Evolutionary conservation across 2,888 invertebrate species (phyloP).

Genomic region (Pocota personata): DNA sequence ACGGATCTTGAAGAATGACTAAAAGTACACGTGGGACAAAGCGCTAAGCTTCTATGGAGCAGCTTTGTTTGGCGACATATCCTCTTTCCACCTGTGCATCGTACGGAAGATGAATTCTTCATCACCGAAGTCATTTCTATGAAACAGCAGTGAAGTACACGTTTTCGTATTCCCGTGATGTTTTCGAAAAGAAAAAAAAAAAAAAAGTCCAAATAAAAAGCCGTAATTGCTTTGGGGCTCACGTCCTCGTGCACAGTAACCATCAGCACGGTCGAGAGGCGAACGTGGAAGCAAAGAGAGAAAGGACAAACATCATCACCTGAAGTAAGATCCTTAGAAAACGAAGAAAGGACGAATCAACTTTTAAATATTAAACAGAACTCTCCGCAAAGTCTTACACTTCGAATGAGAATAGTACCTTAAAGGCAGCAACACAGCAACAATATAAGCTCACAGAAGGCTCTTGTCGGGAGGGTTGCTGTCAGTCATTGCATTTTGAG

Average conservation of each 20-base stretch:
- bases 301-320: constrained; percentile 68
- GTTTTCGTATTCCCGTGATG: constrained; percentile 47
- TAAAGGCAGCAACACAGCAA: not conserved
- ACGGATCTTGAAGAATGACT: constrained; percentile 52
- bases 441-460: not conserved
- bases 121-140: constrained; percentile 27
- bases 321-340: constrained; percentile 63
- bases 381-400: constrained; percentile 64
- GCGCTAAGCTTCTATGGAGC: constrained; percentile 22
- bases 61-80: constrained; percentile 37
- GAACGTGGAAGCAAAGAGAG: constrained; percentile 9
- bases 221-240: constrained; percentile 73
- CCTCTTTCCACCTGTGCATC: constrained; percentile 11
- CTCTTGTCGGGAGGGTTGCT: constrained; percentile 29
- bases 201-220: constrained; percentile 38
- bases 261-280: constrained; percentile 17
- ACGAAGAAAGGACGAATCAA: constrained; percentile 63
- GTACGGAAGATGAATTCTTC: constrained; percentile 54
- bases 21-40: constrained; percentile 41
- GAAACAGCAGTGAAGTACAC: constrained; percentile 17
- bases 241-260: constrained; percentile 62
- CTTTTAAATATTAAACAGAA: constrained; percentile 72
- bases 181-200: not conserved
- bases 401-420: constrained; percentile 44
- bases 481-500: constrained; percentile 70